Base-by-base conservation (phyloP, 2,888 invertebrate species). In the Zaprionus obscuricornis region DNA sequence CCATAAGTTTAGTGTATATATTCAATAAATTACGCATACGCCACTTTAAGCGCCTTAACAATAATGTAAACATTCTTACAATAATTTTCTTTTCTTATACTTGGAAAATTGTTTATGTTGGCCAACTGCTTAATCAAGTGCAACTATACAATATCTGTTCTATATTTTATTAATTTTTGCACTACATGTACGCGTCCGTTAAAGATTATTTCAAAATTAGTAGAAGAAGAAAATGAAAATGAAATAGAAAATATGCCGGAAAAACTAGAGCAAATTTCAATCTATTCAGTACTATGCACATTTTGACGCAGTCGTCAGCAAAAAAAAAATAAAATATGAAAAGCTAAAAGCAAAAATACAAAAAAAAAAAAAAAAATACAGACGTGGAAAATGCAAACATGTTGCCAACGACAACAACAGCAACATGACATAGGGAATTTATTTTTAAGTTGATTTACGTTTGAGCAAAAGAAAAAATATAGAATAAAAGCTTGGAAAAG, bases 251-350 rank as follows among this genome's bases (percentile, higher is more conserved):
- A 82, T 75, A 82, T 65, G 56, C 84, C 67, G 74, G 66, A 67
- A 81, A 81, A 83, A 69, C 62, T 82, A 81, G 81, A 84, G 69
- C 81, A 78, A 52, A 27, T 78, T 51, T 52, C 59, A n/a, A n/a
- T n/a, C n/a, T n/a, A n/a, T 60, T 52, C 64, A 33, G 36, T 64
- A 56, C 74, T 57, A 46, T 59, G 66, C 76, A 73, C 59, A 75
- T 58, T 66, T n/a, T 66, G 33, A 66, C 66, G 67, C 39, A 43
- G 45, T 17, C 45, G 51, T 46, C 26, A 22, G 31, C 55, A 58
- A 62, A 74, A 73, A 71, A 77, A 60, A 63, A 60, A 64, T 65
- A 24, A 36, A 45, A 58, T 39, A 64, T 57, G n/a, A n/a, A n/a
- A n/a, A n/a, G n/a, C n/a, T n/a, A n/a, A 42, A 64, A 43, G 27